Conservation (phyloP, 2,113 vertebrate genomes). For the Pampusana beccarii region DNA sequence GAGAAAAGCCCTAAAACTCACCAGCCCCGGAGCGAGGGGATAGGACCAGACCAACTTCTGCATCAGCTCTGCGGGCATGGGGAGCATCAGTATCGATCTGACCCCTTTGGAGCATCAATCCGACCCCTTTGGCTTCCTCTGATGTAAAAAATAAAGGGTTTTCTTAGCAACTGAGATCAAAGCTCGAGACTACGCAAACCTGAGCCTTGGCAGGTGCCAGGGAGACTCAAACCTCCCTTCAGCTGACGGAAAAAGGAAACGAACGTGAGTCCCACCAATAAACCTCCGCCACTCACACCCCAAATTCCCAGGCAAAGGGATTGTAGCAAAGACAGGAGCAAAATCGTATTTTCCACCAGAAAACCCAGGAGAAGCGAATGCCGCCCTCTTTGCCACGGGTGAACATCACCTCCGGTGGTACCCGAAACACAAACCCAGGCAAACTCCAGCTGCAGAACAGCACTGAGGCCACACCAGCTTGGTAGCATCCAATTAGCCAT, state of each 20-base stretch:
- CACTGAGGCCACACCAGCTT: background rate
- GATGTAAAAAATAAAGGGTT: too few species aligned
- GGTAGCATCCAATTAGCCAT: background rate
- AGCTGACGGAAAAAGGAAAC: background rate
- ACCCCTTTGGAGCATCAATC: background rate
- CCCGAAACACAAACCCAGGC: too few species aligned
- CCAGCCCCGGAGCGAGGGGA: background rate
- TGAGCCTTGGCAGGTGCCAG: background rate
- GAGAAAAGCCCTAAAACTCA: background rate
- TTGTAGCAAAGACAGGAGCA: background rate
- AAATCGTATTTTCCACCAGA: background rate
- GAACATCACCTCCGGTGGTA: background rate
- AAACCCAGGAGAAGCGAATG: background rate
- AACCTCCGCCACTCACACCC: accelerated
- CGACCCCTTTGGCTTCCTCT: too few species aligned
- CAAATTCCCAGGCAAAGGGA: background rate
- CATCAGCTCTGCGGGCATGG: accelerated
- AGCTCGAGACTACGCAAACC: background rate
- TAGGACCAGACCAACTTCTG: background rate
- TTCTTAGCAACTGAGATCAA: background rate
- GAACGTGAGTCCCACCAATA: background rate
- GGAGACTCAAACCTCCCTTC: background rate
- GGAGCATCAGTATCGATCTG: background rate
- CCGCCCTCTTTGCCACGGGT: background rate
- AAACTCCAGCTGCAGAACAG: background rate